phyloP scores from a whole-genome alignment of 2,888 invertebrate genomes.

The Agriopis leucophaearia region DNA sequence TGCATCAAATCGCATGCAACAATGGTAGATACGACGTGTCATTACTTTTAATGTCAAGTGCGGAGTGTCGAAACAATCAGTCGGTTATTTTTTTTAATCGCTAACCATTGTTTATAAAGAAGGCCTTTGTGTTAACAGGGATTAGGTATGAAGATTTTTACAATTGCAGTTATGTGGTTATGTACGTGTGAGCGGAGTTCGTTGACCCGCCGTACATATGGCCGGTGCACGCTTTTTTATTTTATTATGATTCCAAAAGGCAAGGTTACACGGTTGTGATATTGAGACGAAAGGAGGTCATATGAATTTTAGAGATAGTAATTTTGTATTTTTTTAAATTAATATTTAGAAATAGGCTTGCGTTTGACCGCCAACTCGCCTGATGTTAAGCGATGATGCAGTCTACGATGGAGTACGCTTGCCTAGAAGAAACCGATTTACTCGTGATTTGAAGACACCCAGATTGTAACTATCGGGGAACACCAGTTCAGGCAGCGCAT shows the following conservation, averaged over 20 bases:
- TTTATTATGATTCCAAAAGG: constrained; percentile 42
- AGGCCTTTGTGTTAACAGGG: constrained; percentile 55
- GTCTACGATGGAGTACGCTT: no score
- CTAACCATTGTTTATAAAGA: constrained; percentile 60
- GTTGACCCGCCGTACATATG: constrained; percentile 47
- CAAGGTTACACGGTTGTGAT: no score
- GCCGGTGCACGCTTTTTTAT: constrained; percentile 44
- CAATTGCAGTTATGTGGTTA: constrained; percentile 58
- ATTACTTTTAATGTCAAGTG: constrained; percentile 58
- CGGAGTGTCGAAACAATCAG: constrained; percentile 61
- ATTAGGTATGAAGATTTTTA: constrained; percentile 57
- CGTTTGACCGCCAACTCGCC: no score
- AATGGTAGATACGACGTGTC: constrained; percentile 52
- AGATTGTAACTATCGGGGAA: no score
- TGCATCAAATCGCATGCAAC: constrained; percentile 54
- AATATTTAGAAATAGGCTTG: no score
- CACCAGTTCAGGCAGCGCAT: no score
- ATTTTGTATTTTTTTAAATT: no score
- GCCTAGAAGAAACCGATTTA: no score
- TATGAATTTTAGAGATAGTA: no score
- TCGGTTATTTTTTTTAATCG: constrained; percentile 60
- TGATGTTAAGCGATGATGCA: no score
- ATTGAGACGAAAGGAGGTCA: no score
- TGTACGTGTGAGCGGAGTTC: constrained; percentile 36
- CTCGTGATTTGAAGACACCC: no score